phyloP scores from a whole-genome alignment of 2,797 vertebrate species.

The Psittacula derbiana region DNA sequence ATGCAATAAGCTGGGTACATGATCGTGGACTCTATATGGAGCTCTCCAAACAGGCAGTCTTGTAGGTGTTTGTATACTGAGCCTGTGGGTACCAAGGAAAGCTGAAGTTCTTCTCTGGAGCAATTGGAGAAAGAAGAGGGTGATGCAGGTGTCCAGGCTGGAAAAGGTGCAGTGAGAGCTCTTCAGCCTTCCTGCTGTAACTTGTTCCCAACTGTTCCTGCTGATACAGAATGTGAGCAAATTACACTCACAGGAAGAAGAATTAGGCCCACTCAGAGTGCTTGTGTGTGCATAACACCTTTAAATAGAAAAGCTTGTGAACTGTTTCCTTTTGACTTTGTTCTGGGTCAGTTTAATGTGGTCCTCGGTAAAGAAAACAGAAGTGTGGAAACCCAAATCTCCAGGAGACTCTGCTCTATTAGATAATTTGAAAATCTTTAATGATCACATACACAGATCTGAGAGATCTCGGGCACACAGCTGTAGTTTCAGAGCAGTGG shows the following conservation, averaged over 20 bases:
- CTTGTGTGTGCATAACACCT: neutral
- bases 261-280: neutral
- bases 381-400: conserved; percentile 46
- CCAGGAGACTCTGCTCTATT: conserved; percentile 54
- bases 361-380: conserved; percentile 48
- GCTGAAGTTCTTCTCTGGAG: neutral
- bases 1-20: accelerated
- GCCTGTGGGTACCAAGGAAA: neutral
- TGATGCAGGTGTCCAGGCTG: neutral
- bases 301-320: neutral
- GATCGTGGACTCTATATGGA: neutral
- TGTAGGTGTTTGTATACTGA: neutral
- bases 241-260: neutral
- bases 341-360: conserved; percentile 23
- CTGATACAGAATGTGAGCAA: neutral
- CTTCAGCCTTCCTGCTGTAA: neutral
- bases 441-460: conserved; percentile 78
- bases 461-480: conserved; percentile 64
- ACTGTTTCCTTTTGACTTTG: conserved; percentile 32
- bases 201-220: neutral
- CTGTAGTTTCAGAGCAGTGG: conserved; percentile 63
- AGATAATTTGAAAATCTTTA: conserved; percentile 62
- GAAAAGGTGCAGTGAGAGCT: neutral
- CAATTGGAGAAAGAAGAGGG: neutral
- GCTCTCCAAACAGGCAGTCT: neutral